Evolutionary conservation across 2,113 vertebrate genomes (phyloP).

Genomic region (Poeciliopsis turrubarensis): DNA sequence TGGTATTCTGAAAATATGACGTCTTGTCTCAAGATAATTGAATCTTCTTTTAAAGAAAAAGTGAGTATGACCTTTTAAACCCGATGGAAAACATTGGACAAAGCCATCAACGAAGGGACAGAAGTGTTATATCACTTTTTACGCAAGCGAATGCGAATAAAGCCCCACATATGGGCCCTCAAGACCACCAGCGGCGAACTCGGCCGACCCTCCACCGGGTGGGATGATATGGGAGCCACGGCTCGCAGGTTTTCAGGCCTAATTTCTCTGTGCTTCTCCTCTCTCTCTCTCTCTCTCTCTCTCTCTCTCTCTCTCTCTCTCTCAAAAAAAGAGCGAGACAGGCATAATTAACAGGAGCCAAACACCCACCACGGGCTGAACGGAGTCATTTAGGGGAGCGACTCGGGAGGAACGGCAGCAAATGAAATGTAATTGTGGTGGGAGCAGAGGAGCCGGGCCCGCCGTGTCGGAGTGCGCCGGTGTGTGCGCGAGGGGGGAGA

Average conservation of each 20-base stretch:
- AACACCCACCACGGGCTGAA: constrained; percentile 66
- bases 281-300: constrained; percentile 5
- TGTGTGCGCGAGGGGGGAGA: constrained; percentile 43
- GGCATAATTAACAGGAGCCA: constrained; percentile 71
- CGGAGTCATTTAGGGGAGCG: constrained; percentile 71
- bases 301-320: too few species aligned
- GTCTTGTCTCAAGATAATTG: background rate
- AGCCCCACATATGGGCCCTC: constrained; percentile 13
- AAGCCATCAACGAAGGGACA: background rate
- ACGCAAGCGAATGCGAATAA: constrained; percentile 9
- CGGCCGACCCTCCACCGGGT: constrained; percentile 39
- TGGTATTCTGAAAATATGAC: background rate
- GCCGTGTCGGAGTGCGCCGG: constrained; percentile 49
- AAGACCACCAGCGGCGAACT: constrained; percentile 30
- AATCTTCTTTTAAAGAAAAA: background rate
- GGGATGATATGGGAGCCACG: constrained; percentile 47
- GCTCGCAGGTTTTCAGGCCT: constrained; percentile 54
- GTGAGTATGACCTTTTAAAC: background rate
- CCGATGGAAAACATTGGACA: background rate
- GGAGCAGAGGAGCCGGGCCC: constrained; percentile 60
- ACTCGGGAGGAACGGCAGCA: constrained; percentile 72
- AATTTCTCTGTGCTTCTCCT: constrained; percentile 63
- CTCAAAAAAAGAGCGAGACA: constrained; percentile 43
- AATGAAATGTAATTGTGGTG: constrained; percentile 80
- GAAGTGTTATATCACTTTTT: constrained; percentile 23